Base-by-base conservation (phyloP, 2,113 vertebrate species). In the Bombycilla garrulus region DNA sequence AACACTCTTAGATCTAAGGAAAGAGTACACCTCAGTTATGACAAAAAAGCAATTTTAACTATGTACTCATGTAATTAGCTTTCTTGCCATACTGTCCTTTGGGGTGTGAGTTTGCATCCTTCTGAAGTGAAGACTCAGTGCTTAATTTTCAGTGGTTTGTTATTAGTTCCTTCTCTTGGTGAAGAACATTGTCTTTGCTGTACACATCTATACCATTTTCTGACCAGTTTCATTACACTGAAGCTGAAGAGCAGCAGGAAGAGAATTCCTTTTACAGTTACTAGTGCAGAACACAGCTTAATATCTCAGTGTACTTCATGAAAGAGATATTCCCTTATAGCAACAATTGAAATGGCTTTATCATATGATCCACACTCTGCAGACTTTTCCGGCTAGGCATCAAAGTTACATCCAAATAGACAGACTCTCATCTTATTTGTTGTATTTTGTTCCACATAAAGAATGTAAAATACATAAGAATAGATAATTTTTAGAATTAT, bases 141-240 rank as follows among this genome's bases (percentile, higher is more conserved):
- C 91, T 94, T 92, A 76, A 81, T 86, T 88, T 89, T 92, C 76
- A 93, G 82, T 70, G 58, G 67, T 88, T 86, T 93, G 42, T 54
- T 90, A 42, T 38, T 50, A 53, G 57, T 69, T 94, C 89, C 88
- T 96, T 94, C 87, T 78, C 61, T 92, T 38, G 16, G 51, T 91
- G 83, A 91, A 93, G 88, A 94, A 66, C 11, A 48, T 42, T 88
- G 78, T 83, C 81, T 78, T 70, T 92, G 62, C 45, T 94, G 50
- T 77, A 23, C 38, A 25, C 24, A 38, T 67, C 64, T 31, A 8
- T 65, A 64, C 31, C 35, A 26, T 94, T 81, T 94, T 70, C 84
- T 81, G 48, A 77, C 51, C 48, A 50, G 18, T 67, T 91, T 53
- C 69, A 45, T 47, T 57, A 14, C 29, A 71, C 45, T 56, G 50